Evolutionary conservation across 1,140 invertebrate species (phyloP).

Genomic region (Cheumatopsyche charites): DNA sequence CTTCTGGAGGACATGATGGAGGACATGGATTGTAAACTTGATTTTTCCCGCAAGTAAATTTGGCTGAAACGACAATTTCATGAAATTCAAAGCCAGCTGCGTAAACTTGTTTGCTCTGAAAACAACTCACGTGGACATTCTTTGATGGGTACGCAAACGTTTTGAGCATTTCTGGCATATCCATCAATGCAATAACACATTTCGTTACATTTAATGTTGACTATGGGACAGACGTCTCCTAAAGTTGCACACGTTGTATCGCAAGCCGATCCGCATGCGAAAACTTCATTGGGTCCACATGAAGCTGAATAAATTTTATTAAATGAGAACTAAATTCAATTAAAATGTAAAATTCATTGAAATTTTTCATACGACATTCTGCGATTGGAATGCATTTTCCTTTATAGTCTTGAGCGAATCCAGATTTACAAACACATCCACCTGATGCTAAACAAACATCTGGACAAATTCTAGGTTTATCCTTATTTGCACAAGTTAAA

Average conservation of each 20-base stretch:
- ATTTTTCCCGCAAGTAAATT: slow-evolving; percentile 19
- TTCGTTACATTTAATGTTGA: slow-evolving; percentile 59
- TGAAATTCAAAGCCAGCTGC: not conserved
- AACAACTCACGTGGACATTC: slow-evolving; percentile 48
- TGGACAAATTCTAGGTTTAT: slow-evolving; percentile 18
- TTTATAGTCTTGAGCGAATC: slow-evolving; percentile 32
- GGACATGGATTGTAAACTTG: slow-evolving; percentile 35
- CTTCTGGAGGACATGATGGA: slow-evolving; percentile 27
- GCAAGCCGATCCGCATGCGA: slow-evolving; percentile 56
- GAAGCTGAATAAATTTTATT: not conserved
- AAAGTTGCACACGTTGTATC: slow-evolving; percentile 55
- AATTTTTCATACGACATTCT: slow-evolving; percentile 33
- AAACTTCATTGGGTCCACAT: slow-evolving; percentile 52
- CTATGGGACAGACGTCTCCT: slow-evolving; percentile 56
- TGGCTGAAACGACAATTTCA: slow-evolving; percentile 10
- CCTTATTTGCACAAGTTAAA: slow-evolving; percentile 35
- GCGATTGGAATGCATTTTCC: slow-evolving; percentile 23
- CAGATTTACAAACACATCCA: slow-evolving; percentile 41
- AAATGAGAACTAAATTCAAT: too few relatives aligned
- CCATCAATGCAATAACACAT: slow-evolving; percentile 61
- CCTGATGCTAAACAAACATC: slow-evolving; percentile 21
- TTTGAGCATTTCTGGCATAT: slow-evolving; percentile 54
- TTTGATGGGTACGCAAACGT: slow-evolving; percentile 55
- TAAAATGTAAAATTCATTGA: too few relatives aligned
- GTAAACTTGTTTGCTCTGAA: slow-evolving; percentile 10